Evolutionary conservation across 2,113 vertebrate genomes (phyloP).

Genomic region (Dipodomys stephensi): DNA sequence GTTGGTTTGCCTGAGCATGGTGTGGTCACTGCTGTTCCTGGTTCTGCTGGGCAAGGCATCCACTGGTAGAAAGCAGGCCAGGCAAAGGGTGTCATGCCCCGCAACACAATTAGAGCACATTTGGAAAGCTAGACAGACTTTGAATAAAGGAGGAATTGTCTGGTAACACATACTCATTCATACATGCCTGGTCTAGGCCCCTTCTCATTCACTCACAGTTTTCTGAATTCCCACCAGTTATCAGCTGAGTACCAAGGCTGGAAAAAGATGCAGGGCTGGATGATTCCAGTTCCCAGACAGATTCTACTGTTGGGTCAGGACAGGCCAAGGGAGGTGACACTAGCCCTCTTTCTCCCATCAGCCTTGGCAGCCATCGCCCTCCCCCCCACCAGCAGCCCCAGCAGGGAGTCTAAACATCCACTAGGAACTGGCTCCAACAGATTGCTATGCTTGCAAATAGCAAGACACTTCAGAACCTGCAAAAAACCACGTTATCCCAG

Average conservation of each 20-base stretch:
- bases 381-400: too few relatives aligned
- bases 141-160: constrained; percentile 33
- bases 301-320: neutral
- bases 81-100: neutral
- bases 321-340: neutral
- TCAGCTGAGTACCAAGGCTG: neutral
- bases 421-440: neutral
- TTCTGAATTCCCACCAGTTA: neutral
- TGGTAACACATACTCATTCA: neutral
- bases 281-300: neutral
- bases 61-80: constrained; percentile 19
- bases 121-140: neutral
- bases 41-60: neutral
- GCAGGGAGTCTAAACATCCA: neutral
- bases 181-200: neutral
- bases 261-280: neutral
- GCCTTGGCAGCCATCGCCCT: neutral
- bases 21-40: neutral
- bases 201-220: neutral
- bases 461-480: constrained; percentile 2
- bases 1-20: constrained; percentile 12
- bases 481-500: constrained; percentile 6
- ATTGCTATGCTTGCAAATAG: neutral
- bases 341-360: neutral
- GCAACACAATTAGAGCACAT: neutral